These are phyloP conservation scores for Vespertilio murinus DNA, from an alignment of 2,797 vertebrate genomes.

Conservation along the genomic window DNA sequence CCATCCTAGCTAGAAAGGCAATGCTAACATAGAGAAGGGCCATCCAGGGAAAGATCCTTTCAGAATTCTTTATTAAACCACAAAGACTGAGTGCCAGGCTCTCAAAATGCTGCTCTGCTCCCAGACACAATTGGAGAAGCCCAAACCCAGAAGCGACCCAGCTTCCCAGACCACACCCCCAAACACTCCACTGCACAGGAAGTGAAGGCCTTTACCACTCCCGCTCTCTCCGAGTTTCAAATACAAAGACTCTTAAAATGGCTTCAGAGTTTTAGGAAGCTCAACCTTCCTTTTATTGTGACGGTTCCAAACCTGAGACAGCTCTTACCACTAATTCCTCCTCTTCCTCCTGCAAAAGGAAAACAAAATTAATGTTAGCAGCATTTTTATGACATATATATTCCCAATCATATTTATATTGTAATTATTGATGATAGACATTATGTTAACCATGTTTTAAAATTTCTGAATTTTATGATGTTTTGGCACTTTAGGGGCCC, in stretches of 20 bases:
- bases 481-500: slow-evolving; percentile 1
- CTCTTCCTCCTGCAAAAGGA: slow-evolving; percentile 74
- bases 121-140: not conserved
- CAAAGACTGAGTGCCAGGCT: not conserved
- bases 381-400: slow-evolving; percentile 35
- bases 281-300: slow-evolving; percentile 39
- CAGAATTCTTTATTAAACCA: slow-evolving; percentile 36
- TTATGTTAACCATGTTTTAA: not conserved
- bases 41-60: not conserved
- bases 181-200: slow-evolving; percentile 1
- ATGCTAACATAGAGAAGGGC: not conserved
- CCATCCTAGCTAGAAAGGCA: slow-evolving; percentile 1
- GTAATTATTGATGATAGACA: not conserved
- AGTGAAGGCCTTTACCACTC: slow-evolving; percentile 13
- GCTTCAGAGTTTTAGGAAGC: slow-evolving; percentile 11
- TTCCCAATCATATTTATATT: not conserved
- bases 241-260: slow-evolving; percentile 36
- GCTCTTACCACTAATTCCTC: slow-evolving; percentile 84
- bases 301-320: slow-evolving; percentile 16
- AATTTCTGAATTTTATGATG: slow-evolving; percentile 14
- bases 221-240: not conserved
- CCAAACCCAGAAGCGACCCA: not conserved
- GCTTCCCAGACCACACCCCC: not conserved
- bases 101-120: not conserved
- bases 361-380: slow-evolving; percentile 67